Percentiles rank a stretch among this genome's conserved stretches.
Conservation (phyloP, 2,113 vertebrate genomes). For the Vidua macroura region DNA sequence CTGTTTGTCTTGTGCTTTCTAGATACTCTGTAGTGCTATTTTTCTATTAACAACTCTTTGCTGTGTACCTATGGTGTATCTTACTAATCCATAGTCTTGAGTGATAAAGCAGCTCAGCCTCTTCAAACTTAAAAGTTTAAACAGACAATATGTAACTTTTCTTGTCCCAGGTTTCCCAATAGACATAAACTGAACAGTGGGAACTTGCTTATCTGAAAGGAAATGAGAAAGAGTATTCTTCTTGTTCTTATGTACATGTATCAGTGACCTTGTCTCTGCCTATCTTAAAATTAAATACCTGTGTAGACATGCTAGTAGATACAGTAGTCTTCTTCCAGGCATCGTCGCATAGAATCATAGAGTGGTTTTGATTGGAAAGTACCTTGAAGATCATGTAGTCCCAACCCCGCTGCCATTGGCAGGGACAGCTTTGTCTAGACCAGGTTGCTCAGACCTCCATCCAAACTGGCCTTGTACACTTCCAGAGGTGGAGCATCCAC, state of each 20-base stretch:
- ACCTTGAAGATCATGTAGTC: not conserved
- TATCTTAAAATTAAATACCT: not conserved
- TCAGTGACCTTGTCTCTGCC: not conserved
- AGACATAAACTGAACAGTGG: not conserved
- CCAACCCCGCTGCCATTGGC: fast-evolving
- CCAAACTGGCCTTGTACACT: not conserved
- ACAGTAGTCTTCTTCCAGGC: not conserved
- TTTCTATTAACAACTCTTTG: not conserved
- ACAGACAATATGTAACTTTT: not conserved
- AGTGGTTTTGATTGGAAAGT: not conserved
- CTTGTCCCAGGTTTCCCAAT: not conserved
- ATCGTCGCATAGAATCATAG: not conserved
- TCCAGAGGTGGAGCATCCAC: not conserved
- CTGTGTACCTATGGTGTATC: not conserved
- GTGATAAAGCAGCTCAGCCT: not conserved
- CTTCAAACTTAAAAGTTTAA: not conserved
- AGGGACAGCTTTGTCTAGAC: not conserved
- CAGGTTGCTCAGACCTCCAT: not conserved
- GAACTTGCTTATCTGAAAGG: not conserved
- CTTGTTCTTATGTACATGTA: not conserved
- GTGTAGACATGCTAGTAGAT: not conserved
- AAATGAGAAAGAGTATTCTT: not conserved
- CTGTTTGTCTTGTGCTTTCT: not conserved
- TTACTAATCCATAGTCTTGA: not conserved
- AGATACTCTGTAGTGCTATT: not conserved